Percentiles rank a stretch among this genome's conserved stretches.
phyloP scores from a whole-genome alignment of 2,113 vertebrate genomes.

The Passer domesticus region DNA sequence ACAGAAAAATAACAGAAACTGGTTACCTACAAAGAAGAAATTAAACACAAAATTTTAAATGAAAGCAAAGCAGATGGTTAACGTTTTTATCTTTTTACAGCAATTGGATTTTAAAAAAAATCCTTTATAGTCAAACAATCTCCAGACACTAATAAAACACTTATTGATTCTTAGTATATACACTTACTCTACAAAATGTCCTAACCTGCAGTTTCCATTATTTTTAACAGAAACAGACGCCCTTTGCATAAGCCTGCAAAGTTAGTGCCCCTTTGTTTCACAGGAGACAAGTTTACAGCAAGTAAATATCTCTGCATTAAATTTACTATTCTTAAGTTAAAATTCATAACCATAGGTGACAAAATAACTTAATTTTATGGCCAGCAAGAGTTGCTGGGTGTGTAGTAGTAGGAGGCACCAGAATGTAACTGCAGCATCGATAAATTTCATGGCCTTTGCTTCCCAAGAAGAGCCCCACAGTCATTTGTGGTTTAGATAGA shows the following conservation, averaged over 20 bases:
- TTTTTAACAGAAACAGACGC: constrained; percentile 53
- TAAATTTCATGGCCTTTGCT: constrained; percentile 10
- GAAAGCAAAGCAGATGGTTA: constrained; percentile 51
- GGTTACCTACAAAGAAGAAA: constrained; percentile 56
- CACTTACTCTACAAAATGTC: constrained; percentile 57
- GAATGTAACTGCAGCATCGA: neutral
- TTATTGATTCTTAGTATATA: constrained; percentile 65
- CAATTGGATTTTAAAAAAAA: neutral
- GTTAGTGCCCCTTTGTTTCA: constrained; percentile 37
- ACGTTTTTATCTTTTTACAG: constrained; percentile 66
- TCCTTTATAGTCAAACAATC: constrained; percentile 40
- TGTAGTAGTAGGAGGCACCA: neutral
- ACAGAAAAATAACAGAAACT: constrained; percentile 52
- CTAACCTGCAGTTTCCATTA: neutral
- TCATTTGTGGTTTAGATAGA: constrained; percentile 9
- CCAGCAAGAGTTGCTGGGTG: neutral
- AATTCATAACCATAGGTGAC: constrained; percentile 51
- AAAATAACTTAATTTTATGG: constrained; percentile 62
- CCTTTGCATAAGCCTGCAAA: constrained; percentile 29
- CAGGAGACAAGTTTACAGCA: constrained; percentile 60
- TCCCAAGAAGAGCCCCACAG: constrained; percentile 8
- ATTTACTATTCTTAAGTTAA: constrained; percentile 66
- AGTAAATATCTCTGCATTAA: constrained; percentile 52
- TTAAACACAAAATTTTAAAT: constrained; percentile 63
- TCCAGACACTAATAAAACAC: constrained; percentile 69